Percentiles rank a stretch among this genome's conserved stretches.
Conservation (phyloP, 2,888 invertebrate genomes). For the Homarus gammarus region DNA sequence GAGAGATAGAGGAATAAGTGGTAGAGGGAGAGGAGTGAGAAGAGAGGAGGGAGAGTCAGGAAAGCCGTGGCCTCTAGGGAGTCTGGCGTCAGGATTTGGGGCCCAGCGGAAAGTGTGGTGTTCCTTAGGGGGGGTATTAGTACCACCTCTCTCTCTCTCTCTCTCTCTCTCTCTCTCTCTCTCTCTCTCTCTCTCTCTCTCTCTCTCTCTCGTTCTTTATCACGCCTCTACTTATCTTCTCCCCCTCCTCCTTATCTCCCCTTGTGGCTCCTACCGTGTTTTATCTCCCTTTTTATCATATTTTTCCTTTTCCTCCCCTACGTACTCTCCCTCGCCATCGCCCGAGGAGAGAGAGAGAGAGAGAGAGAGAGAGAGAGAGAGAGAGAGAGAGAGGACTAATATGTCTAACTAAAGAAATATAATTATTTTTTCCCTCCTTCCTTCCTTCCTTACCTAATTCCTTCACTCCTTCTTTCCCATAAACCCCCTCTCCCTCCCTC, state of each 20-base stretch:
- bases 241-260: not conserved
- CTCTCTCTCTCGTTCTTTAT: not conserved
- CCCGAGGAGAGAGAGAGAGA: not conserved
- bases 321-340: conserved; percentile 15
- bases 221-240: not conserved
- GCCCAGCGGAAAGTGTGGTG: not conserved
- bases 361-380: not conserved
- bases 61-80: not conserved
- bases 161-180: conserved; percentile 13
- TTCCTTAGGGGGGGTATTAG: conserved; percentile 6
- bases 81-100: not conserved
- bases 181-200: conserved; percentile 4
- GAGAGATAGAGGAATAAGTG: too few species aligned
- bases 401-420: too few species aligned
- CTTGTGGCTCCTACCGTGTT: not conserved
- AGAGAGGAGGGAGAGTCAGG: not conserved
- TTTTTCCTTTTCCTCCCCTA: conserved; percentile 16
- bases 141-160: not conserved
- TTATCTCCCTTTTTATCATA: conserved; percentile 8
- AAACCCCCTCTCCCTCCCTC: too few species aligned
- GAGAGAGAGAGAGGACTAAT: not conserved
- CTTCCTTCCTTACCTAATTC: too few species aligned
- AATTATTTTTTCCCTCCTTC: too few species aligned
- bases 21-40: not conserved
- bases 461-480: too few species aligned